Evolutionary conservation across 2,888 invertebrate genomes (phyloP).

Genomic region (Pseudococcus jackbeardsleyi): DNA sequence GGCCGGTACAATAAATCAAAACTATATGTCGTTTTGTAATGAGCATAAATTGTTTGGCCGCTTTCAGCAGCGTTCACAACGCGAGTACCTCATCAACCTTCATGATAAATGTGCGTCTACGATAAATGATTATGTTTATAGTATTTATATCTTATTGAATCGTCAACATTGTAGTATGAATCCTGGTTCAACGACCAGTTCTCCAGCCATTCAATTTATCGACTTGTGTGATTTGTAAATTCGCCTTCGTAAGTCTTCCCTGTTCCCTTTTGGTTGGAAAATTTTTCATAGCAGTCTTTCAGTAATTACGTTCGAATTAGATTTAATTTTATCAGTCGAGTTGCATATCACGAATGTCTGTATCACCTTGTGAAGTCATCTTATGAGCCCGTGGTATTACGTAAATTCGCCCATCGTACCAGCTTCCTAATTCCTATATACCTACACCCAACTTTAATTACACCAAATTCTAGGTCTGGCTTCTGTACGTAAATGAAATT

Average conservation of each 20-base stretch:
- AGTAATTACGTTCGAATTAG: neutral
- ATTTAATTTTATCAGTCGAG: neutral
- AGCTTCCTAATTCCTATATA: neutral
- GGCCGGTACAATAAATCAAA: constrained; percentile 54
- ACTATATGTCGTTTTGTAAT: constrained; percentile 51
- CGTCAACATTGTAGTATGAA: constrained; percentile 42
- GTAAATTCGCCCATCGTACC: neutral
- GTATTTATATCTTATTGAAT: constrained; percentile 31
- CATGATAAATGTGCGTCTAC: constrained; percentile 45
- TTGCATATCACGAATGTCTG: neutral
- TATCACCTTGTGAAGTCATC: constrained; percentile 4
- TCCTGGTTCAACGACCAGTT: constrained; percentile 55
- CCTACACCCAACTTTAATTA: neutral
- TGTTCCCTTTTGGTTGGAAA: neutral
- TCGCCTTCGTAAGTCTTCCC: neutral
- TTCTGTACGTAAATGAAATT: neutral
- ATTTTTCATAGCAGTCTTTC: neutral
- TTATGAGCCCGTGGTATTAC: neutral
- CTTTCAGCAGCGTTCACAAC: constrained; percentile 4
- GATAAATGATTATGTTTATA: constrained; percentile 50
- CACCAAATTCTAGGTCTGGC: neutral
- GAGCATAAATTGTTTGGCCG: constrained; percentile 56
- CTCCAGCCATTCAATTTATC: neutral
- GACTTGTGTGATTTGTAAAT: neutral
- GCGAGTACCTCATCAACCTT: constrained; percentile 52